Evolutionary conservation across 2,797 vertebrate genomes (phyloP).

Genomic region (Sphenodon punctatus): DNA sequence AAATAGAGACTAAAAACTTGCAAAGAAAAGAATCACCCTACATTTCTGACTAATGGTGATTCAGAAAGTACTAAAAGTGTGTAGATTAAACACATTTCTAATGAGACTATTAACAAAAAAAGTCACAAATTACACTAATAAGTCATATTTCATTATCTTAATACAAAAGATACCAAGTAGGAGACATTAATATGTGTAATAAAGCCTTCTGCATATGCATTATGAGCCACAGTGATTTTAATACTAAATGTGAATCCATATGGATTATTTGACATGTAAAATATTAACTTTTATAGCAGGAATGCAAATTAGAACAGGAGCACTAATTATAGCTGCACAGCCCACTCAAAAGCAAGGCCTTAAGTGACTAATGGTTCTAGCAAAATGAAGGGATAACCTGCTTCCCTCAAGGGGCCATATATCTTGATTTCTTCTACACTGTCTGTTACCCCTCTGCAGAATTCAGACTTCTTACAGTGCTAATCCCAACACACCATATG

Average conservation of each 20-base stretch:
- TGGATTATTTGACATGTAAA: constrained; percentile 61
- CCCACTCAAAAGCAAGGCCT: constrained; percentile 47
- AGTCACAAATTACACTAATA: constrained; percentile 40
- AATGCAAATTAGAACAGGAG: constrained; percentile 61
- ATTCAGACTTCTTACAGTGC: background rate
- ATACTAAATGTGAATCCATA: constrained; percentile 57
- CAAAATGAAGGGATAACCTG: constrained; percentile 47
- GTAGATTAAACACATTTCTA: constrained; percentile 40
- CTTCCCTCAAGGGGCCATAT: constrained; percentile 36
- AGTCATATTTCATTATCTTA: constrained; percentile 47
- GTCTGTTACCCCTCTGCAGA: constrained; percentile 11
- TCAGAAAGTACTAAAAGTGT: constrained; percentile 37
- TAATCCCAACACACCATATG: constrained; percentile 1
- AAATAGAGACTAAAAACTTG: constrained; percentile 25
- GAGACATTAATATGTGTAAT: constrained; percentile 52
- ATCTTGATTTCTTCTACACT: constrained; percentile 25
- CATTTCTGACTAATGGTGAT: constrained; percentile 32
- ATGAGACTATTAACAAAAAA: constrained; percentile 46
- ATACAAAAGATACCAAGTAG: constrained; percentile 38
- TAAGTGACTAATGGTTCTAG: constrained; percentile 53
- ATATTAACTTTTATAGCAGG: constrained; percentile 64
- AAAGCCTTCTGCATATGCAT: constrained; percentile 51
- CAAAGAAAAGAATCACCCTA: background rate
- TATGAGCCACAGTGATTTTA: constrained; percentile 54
- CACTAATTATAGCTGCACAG: constrained; percentile 64